These are phyloP conservation scores for Philaethria dido DNA, from an alignment of 2,888 invertebrate genomes.

Conservation along the genomic window DNA sequence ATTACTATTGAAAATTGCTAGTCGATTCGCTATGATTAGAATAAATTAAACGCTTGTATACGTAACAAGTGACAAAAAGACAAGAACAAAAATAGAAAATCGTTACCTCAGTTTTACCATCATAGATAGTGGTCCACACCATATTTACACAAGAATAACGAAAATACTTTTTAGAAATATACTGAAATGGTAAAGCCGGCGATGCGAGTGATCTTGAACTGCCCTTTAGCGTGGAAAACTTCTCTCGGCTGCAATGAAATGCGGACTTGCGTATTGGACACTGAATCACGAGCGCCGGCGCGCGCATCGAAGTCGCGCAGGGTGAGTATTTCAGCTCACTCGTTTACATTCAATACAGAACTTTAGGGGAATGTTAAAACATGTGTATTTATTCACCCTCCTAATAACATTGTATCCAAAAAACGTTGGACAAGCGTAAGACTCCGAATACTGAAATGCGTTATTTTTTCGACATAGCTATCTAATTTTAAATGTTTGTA, in stretches of 20 bases:
- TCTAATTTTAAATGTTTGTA: conserved; percentile 43
- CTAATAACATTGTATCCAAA: neutral
- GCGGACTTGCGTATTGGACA: conserved; percentile 72
- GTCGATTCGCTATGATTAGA: neutral
- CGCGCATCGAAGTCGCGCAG: conserved; percentile 22
- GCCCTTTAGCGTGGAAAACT: conserved; percentile 79
- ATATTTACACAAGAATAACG: conserved; percentile 20
- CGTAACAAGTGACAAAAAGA: conserved; percentile 24
- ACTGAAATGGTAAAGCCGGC: conserved; percentile 59
- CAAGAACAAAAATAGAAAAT: conserved; percentile 37
- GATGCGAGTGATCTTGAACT: conserved; percentile 81
- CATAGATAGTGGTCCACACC: conserved; percentile 50
- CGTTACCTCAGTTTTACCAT: conserved; percentile 54
- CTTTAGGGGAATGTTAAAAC: conserved; percentile 1
- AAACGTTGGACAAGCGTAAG: conserved; percentile 1
- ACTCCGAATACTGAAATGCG: conserved; percentile 19
- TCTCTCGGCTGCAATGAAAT: conserved; percentile 66
- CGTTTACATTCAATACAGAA: conserved; percentile 5
- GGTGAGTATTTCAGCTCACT: conserved; percentile 14
- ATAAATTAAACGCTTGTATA: conserved; percentile 2
- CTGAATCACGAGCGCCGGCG: conserved; percentile 59
- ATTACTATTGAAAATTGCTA: neutral
- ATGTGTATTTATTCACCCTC: conserved; percentile 14
- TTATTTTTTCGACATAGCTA: conserved; percentile 36
- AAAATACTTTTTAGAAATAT: conserved; percentile 21